Evolutionary conservation across 1,140 invertebrate species (phyloP).

Genomic region (Paraescarpia echinospica): DNA sequence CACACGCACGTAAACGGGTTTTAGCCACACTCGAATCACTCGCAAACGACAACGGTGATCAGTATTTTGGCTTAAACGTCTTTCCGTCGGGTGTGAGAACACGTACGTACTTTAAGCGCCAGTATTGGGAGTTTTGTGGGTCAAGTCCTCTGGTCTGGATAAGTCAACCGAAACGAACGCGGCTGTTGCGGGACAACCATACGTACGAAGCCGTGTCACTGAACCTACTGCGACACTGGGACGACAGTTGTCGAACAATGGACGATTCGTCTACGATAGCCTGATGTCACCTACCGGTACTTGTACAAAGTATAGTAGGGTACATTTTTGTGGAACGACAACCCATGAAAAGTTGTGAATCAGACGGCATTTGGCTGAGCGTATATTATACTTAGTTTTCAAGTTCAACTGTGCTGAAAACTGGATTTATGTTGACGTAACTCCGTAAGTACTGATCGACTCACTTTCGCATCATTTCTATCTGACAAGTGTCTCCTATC

Average conservation of each 20-base stretch:
- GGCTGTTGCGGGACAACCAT: background rate
- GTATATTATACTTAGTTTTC: background rate
- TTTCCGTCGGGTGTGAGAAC: background rate
- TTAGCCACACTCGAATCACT: background rate
- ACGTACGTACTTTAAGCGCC: background rate
- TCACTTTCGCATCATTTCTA: too few relatives aligned
- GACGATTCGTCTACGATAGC: background rate
- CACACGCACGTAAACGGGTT: background rate
- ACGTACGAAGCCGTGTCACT: background rate
- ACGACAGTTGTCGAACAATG: background rate
- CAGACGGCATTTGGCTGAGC: background rate
- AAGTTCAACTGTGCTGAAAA: background rate
- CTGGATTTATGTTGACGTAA: background rate
- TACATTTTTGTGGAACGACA: background rate
- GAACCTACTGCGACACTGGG: background rate
- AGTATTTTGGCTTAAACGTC: background rate
- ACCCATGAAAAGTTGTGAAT: background rate
- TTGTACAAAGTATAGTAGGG: background rate
- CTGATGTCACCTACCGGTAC: background rate
- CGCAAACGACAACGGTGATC: background rate
- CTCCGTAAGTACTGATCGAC: background rate
- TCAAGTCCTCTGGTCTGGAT: background rate
- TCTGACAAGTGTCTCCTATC: too few relatives aligned
- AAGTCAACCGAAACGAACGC: background rate
- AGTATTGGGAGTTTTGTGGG: background rate